These are phyloP conservation scores for Hydrotaea cyrtoneurina DNA, from an alignment of 2,888 invertebrate genomes.

Conservation along the genomic window DNA sequence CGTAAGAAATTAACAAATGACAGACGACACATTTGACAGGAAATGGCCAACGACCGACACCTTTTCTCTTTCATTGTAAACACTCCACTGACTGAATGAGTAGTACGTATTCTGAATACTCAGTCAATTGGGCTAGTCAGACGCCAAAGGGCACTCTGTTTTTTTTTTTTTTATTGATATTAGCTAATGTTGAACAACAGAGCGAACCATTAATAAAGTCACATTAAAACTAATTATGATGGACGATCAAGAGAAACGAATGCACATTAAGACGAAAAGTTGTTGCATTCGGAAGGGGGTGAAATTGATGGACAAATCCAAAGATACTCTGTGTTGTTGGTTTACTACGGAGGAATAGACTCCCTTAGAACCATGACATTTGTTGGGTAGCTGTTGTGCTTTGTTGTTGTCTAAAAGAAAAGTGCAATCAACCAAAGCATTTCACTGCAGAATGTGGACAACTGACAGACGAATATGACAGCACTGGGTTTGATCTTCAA, in stretches of 20 bases:
- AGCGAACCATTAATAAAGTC: slow-evolving; percentile 21
- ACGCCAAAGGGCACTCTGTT: background rate
- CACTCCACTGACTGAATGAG: background rate
- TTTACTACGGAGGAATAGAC: background rate
- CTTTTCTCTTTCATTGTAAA: slow-evolving; percentile 22
- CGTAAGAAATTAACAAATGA: slow-evolving; percentile 63
- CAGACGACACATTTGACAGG: slow-evolving; percentile 50
- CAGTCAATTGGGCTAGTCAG: slow-evolving; percentile 25
- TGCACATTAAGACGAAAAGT: background rate
- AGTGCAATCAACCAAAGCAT: slow-evolving; percentile 66
- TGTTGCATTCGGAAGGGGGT: background rate
- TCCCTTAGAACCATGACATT: background rate
- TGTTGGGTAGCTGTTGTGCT: background rate
- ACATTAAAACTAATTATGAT: slow-evolving; percentile 31
- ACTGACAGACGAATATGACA: slow-evolving; percentile 4
- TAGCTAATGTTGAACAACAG: slow-evolving; percentile 8
- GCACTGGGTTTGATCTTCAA: slow-evolving; percentile 35
- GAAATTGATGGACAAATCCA: background rate
- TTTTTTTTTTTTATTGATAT: slow-evolving; percentile 10
- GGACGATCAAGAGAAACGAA: background rate
- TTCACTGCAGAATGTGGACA: slow-evolving; percentile 44
- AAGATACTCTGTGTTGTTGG: background rate
- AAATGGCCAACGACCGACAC: slow-evolving; percentile 65
- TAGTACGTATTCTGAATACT: background rate
- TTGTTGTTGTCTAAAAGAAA: slow-evolving; percentile 28